These are phyloP conservation scores for Spisula subtruncata DNA, from an alignment of 2,888 invertebrate genomes.

Conservation along the genomic window DNA sequence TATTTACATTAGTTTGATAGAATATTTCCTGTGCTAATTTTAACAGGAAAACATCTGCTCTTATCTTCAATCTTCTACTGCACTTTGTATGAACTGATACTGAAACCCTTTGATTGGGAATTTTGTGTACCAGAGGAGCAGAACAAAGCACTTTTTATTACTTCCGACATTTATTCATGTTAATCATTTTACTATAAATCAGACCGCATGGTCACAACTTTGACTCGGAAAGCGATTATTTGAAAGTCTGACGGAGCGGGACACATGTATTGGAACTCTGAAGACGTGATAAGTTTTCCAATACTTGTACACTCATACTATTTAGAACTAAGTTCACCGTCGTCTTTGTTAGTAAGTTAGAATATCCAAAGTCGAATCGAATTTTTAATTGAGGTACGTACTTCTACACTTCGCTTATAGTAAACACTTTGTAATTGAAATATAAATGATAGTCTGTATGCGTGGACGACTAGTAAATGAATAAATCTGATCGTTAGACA, in stretches of 20 bases:
- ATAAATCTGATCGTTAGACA: neutral
- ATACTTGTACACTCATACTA: too few species aligned
- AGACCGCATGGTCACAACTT: neutral
- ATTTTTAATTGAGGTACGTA: too few species aligned
- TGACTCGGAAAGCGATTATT: neutral
- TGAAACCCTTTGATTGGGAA: slow-evolving; percentile 6
- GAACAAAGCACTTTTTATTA: neutral
- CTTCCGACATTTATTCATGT: neutral
- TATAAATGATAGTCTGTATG: neutral
- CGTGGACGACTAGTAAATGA: neutral
- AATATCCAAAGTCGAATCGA: too few species aligned
- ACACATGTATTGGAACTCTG: too few species aligned
- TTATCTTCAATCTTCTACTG: neutral
- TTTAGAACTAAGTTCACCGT: too few species aligned
- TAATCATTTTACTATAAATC: slow-evolving; percentile 1
- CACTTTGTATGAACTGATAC: neutral
- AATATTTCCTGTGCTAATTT: slow-evolving; percentile 11
- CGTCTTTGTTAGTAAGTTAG: too few species aligned
- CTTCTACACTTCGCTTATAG: too few species aligned
- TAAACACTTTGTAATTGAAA: neutral
- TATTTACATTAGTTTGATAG: neutral
- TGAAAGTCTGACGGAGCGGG: too few species aligned
- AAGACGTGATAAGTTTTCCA: too few species aligned
- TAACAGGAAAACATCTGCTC: neutral
- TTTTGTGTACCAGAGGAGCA: neutral